A percentile compares a stretch with the other conserved stretches of the same genome.
phyloP scores from a whole-genome alignment of 2,797 vertebrate genomes.

The Astyanax mexicanus region DNA sequence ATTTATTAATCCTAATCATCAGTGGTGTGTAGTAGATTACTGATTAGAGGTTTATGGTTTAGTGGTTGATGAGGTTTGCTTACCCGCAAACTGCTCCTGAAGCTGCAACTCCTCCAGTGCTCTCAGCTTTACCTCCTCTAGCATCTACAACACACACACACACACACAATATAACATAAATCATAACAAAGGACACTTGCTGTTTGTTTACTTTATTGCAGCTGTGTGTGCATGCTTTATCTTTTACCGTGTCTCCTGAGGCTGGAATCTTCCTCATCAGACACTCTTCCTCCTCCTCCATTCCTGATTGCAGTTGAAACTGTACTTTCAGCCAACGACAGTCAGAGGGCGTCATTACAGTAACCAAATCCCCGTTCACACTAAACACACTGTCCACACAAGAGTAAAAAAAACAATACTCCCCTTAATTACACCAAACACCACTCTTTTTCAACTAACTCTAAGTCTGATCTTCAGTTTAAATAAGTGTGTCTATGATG shows the following conservation, averaged over 20 bases:
- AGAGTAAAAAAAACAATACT: not conserved
- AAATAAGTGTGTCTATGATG: no score
- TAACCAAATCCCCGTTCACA: conserved; percentile 77
- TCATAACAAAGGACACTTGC: not conserved
- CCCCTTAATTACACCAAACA: no score
- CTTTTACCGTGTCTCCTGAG: conserved; percentile 83
- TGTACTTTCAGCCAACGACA: conserved; percentile 90
- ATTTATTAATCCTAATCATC: no score
- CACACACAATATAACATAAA: conserved; percentile 14
- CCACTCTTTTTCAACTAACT: no score
- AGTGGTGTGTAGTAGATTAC: not conserved
- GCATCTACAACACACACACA: conserved; percentile 73
- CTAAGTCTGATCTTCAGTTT: not conserved
- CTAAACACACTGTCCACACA: conserved; percentile 77
- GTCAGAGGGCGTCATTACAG: conserved; percentile 82
- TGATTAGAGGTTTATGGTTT: not conserved
- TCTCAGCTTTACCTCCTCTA: conserved; percentile 88
- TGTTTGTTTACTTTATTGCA: not conserved
- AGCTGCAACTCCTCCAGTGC: conserved; percentile 85
- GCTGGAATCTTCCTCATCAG: conserved; percentile 79
- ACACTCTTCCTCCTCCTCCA: conserved; percentile 42
- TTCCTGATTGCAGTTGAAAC: conserved; percentile 69
- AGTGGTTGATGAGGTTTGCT: not conserved
- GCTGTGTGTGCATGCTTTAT: conserved; percentile 6
- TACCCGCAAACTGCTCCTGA: conserved; percentile 63